Evolutionary conservation across 2,888 invertebrate species (phyloP), one percentile per base, ranked within the genome.

Genomic region (Chelonus formosanus): DNA sequence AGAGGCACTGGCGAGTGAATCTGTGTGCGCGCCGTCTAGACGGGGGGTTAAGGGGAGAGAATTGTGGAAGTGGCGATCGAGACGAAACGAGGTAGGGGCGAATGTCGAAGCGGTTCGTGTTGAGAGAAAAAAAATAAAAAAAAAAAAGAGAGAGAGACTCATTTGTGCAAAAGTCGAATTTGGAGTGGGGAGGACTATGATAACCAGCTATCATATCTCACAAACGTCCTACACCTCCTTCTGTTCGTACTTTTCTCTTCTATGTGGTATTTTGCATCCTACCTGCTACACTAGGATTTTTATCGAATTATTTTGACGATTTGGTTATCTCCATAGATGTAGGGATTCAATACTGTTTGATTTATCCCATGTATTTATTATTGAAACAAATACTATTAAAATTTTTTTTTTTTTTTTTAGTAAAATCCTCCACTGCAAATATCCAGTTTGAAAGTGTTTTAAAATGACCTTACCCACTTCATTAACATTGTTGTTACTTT

Each of bases 131-230:
- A 45, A 45, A 47, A 47, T 55, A 43, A 45, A 61, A 32, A 48
- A 31, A 31, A 40, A 47, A 35, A 57, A 40, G 61, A 35, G 50
- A 45, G 34, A 60, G 55, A 63, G 60, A 31, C 50, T 56, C 55
- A 67, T 63, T 55, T 10, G 61, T 54, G 67, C 32, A 70, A 60
- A 44, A 70, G 68, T 66, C 65, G 71, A 67, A 70, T 31, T 69
- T 63, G 70, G 70, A 69, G 70, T 61, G 65, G 75, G 65, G 75
- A 71, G 74, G 59, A 57, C 71, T 73, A 76, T 79, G 80, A 80
- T 80, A 80, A 79, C 80, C 75, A 76, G 76, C 78, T 80, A 80
- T 80, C 80, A 76, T 79, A 80, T 80, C 79, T 79, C 78, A 78
- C 78, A 75, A 76, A 75, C 75, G 75, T 71, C 60, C 63, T 63